Base-by-base conservation (phyloP, 2,888 invertebrate genomes). In the Carcina quercana region DNA sequence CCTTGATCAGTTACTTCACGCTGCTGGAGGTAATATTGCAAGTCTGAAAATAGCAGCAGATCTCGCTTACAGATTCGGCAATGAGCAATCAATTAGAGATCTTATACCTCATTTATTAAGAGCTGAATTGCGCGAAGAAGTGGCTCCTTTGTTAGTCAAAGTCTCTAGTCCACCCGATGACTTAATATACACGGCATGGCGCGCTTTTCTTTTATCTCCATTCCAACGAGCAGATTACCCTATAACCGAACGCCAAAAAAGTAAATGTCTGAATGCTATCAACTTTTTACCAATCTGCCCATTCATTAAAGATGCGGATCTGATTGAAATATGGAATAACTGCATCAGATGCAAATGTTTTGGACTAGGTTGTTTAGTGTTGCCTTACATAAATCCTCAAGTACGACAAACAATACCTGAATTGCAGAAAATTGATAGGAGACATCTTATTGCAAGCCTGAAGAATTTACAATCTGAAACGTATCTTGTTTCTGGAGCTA, bases 171-270 rank as follows among this genome's bases (percentile, higher is more conserved):
- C 69, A 22, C 66, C 74, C 13, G 71, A 79, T 43, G 68, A 60
- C 28, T 44, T 67, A 15, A 62, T 76, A 32, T 70, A 58, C 37
- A 56, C 66, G 13, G 78, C 83, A 29, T 85, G 83, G 84, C 69
- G 73, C 30, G 63, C 76, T 5, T 63, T 80, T 39, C 63, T 84
- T 32, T 47, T 84, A 36, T 65, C 66, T 25, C 85, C 85, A 11
- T 85, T 85, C 40, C 73, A 79, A 61, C 62, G 62, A 5, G 82
- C 83, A 1, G 85, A 85, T 49, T 76, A 79, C 45, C 84, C 85
- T 17, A 73, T 85, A 29, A 80, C 80, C 20, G 83, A 78, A 40
- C 67, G 69, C 15, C 85, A 85, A 53, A 79, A 66, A 52, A 40
- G 44, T 0, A 76, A 74, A 43, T 85, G 85, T 53, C 48, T 82